Percentiles rank a stretch among this genome's conserved stretches.
phyloP scores from a whole-genome alignment of 2,797 vertebrate genomes.

The Onychomys leucogaster region DNA sequence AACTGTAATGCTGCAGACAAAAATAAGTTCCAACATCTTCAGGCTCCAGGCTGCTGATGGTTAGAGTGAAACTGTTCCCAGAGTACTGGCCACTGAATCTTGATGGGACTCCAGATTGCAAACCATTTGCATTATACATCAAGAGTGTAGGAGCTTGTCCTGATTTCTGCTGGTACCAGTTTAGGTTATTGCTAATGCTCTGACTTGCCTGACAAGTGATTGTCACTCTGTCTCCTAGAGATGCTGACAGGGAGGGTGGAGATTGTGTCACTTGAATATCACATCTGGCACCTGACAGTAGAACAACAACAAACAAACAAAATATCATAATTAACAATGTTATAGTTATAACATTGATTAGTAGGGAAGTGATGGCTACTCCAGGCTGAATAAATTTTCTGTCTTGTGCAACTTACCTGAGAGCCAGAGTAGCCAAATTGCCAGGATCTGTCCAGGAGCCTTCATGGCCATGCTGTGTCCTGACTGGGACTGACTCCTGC shows the following conservation, averaged over 20 bases:
- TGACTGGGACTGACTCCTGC: not conserved
- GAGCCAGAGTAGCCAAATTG: not conserved
- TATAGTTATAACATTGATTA: not conserved
- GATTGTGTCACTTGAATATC: not conserved
- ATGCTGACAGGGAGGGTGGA: not conserved
- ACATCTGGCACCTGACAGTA: not conserved
- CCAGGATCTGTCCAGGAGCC: not conserved
- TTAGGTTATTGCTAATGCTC: fast-evolving
- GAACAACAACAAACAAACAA: not conserved
- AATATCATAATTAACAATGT: not conserved
- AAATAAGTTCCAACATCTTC: not conserved
- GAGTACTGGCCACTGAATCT: no score
- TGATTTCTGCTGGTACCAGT: not conserved
- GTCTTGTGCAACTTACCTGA: not conserved
- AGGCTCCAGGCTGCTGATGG: no score
- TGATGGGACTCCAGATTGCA: no score
- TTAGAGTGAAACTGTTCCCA: no score
- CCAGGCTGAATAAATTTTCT: fast-evolving
- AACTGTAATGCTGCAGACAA: not conserved
- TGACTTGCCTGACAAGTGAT: not conserved
- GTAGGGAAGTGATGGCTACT: no score
- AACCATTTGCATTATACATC: no score
- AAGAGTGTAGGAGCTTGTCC: no score
- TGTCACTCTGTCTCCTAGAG: not conserved
- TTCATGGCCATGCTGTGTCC: not conserved